Evolutionary conservation across 2,113 vertebrate genomes (phyloP).

Genomic region (Scomber colias): DNA sequence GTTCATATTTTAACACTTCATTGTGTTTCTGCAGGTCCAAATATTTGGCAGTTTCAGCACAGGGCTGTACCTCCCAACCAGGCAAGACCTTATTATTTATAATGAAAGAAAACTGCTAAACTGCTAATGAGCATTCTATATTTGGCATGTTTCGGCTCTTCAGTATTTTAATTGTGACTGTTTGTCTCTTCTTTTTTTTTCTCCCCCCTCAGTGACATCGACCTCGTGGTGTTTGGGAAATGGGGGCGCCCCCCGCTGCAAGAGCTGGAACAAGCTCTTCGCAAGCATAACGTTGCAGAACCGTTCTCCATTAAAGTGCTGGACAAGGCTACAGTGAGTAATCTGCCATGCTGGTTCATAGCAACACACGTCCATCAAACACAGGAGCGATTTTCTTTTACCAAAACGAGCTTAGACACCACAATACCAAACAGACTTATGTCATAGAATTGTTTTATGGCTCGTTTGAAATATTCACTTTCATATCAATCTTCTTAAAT

Average conservation of each 20-base stretch:
- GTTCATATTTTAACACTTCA: background rate
- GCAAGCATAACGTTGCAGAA: constrained; percentile 94
- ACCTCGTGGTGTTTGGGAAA: constrained; percentile 97
- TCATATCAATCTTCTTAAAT: background rate
- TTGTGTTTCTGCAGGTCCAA: constrained; percentile 88
- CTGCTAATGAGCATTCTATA: background rate
- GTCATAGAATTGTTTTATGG: background rate
- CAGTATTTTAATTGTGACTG: background rate
- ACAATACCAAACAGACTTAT: background rate
- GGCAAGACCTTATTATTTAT: constrained; percentile 82
- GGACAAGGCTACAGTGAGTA: constrained; percentile 96
- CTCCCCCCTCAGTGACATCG: constrained; percentile 91
- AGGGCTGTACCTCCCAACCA: constrained; percentile 97
- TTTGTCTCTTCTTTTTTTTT: background rate
- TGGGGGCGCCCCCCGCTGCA: constrained; percentile 96
- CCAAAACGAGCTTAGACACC: too few relatives aligned
- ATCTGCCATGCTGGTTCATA: background rate
- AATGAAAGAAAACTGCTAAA: background rate
- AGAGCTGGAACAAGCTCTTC: constrained; percentile 93
- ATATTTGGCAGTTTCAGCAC: constrained; percentile 99
- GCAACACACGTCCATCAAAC: background rate
- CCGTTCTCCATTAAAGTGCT: constrained; percentile 97
- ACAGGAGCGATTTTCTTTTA: background rate
- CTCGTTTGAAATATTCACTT: background rate
- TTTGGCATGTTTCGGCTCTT: background rate